These are phyloP conservation scores for Andrena fulva DNA, from an alignment of 2,888 invertebrate genomes.

Conservation along the genomic window DNA sequence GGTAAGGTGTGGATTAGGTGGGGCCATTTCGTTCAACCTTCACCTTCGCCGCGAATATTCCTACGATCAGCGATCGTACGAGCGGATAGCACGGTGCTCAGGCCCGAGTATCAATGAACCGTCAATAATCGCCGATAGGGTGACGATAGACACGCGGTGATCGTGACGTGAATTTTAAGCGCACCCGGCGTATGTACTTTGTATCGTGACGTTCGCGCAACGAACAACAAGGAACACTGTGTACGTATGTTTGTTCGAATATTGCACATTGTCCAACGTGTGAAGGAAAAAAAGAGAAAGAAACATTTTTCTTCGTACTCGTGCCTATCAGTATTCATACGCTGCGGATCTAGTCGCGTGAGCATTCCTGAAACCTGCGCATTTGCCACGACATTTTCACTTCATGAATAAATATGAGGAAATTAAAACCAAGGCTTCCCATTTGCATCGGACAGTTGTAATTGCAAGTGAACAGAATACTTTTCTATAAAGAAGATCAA, in stretches of 20 bases:
- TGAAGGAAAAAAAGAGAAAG: too few species aligned
- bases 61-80: conserved; percentile 16
- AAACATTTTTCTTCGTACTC: not conserved
- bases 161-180: conserved; percentile 48
- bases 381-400: too few species aligned
- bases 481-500: not conserved
- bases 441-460: not conserved
- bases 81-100: conserved; percentile 28
- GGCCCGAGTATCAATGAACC: conserved; percentile 57
- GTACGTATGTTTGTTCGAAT: not conserved
- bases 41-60: conserved; percentile 19
- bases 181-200: not conserved
- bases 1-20: not conserved
- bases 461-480: too few species aligned
- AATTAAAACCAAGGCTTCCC: conserved; percentile 20
- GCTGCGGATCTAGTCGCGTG: too few species aligned
- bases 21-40: conserved; percentile 14
- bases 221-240: not conserved
- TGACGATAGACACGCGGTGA: conserved; percentile 22
- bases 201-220: not conserved
- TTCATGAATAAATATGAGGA: not conserved
- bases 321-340: not conserved
- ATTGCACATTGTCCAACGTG: not conserved
- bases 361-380: too few species aligned
- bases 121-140: conserved; percentile 43